Conservation (phyloP, 2,113 vertebrate genomes). For the Ctenodactylus gundi region DNA sequence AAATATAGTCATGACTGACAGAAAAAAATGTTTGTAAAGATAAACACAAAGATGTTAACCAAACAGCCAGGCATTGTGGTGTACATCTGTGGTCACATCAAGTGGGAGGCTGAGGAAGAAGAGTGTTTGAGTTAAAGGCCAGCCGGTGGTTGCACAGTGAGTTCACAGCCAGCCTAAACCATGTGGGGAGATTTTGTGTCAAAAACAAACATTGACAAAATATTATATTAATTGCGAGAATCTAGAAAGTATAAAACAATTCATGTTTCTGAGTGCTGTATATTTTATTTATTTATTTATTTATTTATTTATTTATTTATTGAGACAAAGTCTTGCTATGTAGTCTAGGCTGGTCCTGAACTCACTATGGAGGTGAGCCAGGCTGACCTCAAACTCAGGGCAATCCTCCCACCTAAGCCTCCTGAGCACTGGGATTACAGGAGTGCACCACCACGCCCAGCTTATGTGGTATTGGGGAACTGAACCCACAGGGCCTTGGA, state of each 20-base stretch:
- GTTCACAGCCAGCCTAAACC: background rate
- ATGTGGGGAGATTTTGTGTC: background rate
- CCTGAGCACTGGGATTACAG: too few relatives aligned
- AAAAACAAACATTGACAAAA: background rate
- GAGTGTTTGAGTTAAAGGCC: background rate
- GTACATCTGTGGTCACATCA: background rate
- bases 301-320: too few relatives aligned
- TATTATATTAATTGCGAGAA: background rate
- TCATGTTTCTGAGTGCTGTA: background rate
- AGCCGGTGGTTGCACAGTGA: background rate
- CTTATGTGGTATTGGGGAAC: too few relatives aligned
- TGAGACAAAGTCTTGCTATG: too few relatives aligned
- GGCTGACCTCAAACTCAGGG: too few relatives aligned
- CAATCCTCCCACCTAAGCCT: too few relatives aligned
- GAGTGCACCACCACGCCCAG: too few relatives aligned
- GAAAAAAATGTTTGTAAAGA: constrained; percentile 11
- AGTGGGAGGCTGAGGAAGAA: background rate
- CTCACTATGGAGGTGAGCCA: too few relatives aligned
- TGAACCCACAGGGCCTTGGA: too few relatives aligned
- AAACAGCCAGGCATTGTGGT: background rate
- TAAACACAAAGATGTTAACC: constrained; percentile 32
- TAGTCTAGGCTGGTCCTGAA: too few relatives aligned
- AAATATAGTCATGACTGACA: background rate
- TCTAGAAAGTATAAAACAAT: background rate
- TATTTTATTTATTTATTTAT: too few relatives aligned